These are phyloP conservation scores for Platalea minor DNA, from an alignment of 2,797 vertebrate species.

Conservation along the genomic window DNA sequence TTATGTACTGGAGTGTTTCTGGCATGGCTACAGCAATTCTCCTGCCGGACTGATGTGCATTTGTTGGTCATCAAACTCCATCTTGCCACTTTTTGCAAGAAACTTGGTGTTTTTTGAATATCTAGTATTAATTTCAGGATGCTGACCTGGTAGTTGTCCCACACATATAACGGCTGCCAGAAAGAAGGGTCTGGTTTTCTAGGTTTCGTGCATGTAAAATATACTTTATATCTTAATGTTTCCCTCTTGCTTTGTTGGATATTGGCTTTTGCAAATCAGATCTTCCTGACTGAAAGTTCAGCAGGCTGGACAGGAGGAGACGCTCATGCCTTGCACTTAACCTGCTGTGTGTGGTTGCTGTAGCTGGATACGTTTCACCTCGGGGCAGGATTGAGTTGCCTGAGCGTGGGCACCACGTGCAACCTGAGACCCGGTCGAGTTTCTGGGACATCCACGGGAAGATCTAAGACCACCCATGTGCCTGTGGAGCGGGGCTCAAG, in stretches of 20 bases:
- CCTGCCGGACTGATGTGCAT: background rate
- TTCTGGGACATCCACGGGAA: background rate
- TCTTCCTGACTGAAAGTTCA: background rate
- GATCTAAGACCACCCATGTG: background rate
- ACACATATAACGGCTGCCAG: rapidly evolving
- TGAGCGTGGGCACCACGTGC: background rate
- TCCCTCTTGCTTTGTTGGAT: background rate
- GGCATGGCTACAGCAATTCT: background rate
- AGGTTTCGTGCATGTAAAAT: background rate
- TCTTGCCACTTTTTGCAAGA: background rate
- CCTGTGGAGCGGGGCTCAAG: background rate
- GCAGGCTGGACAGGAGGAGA: background rate
- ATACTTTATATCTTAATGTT: background rate
- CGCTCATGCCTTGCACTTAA: background rate
- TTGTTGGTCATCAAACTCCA: background rate
- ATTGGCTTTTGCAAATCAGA: background rate
- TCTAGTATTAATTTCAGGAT: background rate
- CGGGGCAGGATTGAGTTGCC: background rate
- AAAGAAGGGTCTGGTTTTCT: background rate
- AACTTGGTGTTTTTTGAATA: background rate
- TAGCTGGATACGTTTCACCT: background rate
- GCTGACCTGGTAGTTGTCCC: background rate
- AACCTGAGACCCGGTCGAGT: background rate
- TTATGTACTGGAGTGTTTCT: background rate
- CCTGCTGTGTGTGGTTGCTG: background rate